These are phyloP conservation scores for Lanius ludovicianus DNA, from an alignment of 2,113 vertebrate species.

Conservation along the genomic window DNA sequence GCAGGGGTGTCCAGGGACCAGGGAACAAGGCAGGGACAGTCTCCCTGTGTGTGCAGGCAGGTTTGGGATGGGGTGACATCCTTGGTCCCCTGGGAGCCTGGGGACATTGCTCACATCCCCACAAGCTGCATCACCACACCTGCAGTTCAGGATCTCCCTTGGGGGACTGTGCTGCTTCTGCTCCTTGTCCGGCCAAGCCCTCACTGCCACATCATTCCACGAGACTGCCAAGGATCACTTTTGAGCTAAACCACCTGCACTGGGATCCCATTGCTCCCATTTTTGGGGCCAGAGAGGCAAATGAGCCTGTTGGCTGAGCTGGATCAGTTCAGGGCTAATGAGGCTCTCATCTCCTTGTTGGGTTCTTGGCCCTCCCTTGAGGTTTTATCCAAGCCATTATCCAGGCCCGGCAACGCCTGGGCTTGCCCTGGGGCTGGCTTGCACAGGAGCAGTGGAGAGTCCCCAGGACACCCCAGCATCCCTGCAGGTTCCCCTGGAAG, in stretches of 20 bases:
- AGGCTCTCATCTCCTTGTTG: fast-evolving
- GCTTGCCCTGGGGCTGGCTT: neutral
- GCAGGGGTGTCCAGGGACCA: neutral
- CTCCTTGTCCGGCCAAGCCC: fast-evolving
- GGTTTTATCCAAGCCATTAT: fast-evolving
- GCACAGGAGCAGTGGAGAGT: neutral
- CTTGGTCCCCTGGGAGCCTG: neutral
- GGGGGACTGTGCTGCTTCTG: neutral
- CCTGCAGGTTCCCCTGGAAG: slow-evolving; percentile 16
- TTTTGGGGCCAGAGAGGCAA: neutral
- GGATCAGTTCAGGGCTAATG: neutral
- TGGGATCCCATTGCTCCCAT: fast-evolving
- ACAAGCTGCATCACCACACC: neutral
- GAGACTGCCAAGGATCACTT: neutral
- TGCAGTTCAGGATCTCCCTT: fast-evolving
- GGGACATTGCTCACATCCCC: neutral
- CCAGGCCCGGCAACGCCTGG: fast-evolving
- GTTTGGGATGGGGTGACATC: neutral
- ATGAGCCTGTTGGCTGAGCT: neutral
- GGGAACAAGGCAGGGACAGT: neutral
- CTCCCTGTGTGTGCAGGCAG: neutral
- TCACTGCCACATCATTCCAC: neutral
- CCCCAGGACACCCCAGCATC: neutral
- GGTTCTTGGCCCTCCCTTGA: neutral
- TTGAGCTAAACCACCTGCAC: neutral